A percentile compares a stretch with the other conserved stretches of the same genome.
These are phyloP conservation scores for Oreochromis niloticus DNA, from an alignment of 2,113 vertebrate genomes.

Conservation along the genomic window DNA sequence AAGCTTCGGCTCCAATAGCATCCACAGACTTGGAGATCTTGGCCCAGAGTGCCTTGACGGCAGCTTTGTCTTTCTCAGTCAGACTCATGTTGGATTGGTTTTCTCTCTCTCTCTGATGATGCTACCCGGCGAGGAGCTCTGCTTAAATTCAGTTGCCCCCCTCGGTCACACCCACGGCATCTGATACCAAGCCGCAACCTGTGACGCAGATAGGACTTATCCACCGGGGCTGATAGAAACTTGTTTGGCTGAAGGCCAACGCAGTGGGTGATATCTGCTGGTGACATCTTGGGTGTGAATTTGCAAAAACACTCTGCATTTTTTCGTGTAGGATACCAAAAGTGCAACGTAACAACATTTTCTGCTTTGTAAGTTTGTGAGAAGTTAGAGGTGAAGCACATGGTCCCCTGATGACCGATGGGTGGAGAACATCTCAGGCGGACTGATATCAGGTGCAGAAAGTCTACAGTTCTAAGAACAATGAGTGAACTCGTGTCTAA, in stretches of 20 bases:
- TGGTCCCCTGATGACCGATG: not conserved
- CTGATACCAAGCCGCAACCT: not conserved
- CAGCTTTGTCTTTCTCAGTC: conserved; percentile 42
- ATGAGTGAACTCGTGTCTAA: not conserved
- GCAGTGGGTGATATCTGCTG: conserved; percentile 6
- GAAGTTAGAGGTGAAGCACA: not conserved
- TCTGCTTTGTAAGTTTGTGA: not conserved
- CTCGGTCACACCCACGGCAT: conserved; percentile 32
- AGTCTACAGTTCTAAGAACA: not conserved
- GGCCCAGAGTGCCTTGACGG: conserved; percentile 64
- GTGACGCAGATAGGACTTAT: not conserved
- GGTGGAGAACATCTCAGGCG: not conserved
- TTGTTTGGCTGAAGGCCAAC: not conserved
- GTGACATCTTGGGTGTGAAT: not conserved
- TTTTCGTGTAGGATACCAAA: not conserved
- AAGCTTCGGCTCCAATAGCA: not conserved
- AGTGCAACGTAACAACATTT: not conserved
- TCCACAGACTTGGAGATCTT: conserved; percentile 54
- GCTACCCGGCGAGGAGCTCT: not conserved
- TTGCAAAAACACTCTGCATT: not conserved
- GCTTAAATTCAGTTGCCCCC: conserved; percentile 39
- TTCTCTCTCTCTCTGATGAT: not conserved
- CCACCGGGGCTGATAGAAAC: not conserved
- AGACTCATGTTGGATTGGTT: conserved; percentile 69
- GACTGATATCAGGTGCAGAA: not conserved